phyloP scores from a whole-genome alignment of 1,140 invertebrate species.

The Panulirus ornatus region DNA sequence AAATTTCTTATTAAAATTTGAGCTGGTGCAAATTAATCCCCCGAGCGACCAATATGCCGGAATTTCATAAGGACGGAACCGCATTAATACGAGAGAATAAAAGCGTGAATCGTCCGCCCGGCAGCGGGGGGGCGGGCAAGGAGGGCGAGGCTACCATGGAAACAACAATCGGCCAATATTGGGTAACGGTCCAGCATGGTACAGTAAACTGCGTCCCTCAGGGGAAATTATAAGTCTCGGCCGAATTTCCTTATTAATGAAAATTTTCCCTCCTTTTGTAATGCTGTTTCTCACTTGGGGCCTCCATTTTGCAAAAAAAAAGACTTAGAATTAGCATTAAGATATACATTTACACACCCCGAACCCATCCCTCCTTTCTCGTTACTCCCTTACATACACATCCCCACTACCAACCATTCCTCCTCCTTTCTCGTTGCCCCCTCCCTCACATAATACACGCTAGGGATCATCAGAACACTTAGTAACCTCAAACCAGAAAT shows the following conservation, averaged over 20 bases:
- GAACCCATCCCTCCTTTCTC: no score
- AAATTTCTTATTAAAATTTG: constrained; percentile 65
- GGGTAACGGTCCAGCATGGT: constrained; percentile 28
- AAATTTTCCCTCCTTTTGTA: constrained; percentile 26
- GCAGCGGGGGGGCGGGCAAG: neutral
- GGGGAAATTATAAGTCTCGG: constrained; percentile 19
- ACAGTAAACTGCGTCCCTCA: neutral
- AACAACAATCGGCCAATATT: constrained; percentile 57
- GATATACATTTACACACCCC: no score
- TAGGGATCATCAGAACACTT: constrained; percentile 32
- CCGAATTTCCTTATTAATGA: constrained; percentile 55
- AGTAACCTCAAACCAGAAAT: constrained; percentile 19
- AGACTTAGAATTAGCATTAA: constrained; percentile 29
- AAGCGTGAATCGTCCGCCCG: constrained; percentile 19
- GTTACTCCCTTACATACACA: neutral
- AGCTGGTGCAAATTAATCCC: constrained; percentile 62
- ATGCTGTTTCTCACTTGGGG: neutral
- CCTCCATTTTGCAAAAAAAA: neutral
- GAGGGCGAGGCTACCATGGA: constrained; percentile 36
- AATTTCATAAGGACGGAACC: constrained; percentile 37
- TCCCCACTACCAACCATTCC: no score
- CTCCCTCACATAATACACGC: constrained; percentile 2
- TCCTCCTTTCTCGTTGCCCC: constrained; percentile 25
- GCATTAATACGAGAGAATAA: constrained; percentile 20
- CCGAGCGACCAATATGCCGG: constrained; percentile 46